Evolutionary conservation across 2,113 vertebrate species (phyloP).

Genomic region (Actenoides hombroni): DNA sequence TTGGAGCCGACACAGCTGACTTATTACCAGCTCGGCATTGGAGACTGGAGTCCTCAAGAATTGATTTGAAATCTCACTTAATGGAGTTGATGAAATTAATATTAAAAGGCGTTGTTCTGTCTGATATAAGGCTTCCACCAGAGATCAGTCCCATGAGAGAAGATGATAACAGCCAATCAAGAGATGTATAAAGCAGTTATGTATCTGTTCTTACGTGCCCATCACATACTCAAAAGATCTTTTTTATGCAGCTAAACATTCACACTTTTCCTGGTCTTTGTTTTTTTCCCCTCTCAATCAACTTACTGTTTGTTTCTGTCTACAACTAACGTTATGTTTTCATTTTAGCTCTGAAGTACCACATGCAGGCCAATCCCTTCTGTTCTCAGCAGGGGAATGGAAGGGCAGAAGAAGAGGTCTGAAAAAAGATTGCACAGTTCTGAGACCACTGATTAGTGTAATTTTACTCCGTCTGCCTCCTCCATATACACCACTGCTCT

Average conservation of each 20-base stretch:
- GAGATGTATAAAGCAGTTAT: background rate
- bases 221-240: background rate
- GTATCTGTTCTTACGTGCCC: background rate
- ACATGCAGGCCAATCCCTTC: background rate
- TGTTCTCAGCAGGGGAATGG: background rate
- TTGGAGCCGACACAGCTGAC: background rate
- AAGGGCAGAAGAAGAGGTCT: background rate
- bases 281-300: background rate
- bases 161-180: background rate
- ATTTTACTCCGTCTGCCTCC: background rate
- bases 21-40: slow-evolving; percentile 1
- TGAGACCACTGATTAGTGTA: background rate
- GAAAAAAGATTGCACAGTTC: background rate
- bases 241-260: background rate
- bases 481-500: background rate
- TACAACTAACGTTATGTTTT: background rate
- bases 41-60: background rate
- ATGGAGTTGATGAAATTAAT: slow-evolving; percentile 19
- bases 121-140: background rate
- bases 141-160: background rate
- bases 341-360: background rate
- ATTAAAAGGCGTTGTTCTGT: background rate
- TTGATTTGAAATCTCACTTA: slow-evolving; percentile 30
- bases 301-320: background rate
- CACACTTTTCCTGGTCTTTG: background rate